These are phyloP conservation scores for Pleuronectes platessa DNA, from an alignment of 2,113 vertebrate species.

Conservation along the genomic window DNA sequence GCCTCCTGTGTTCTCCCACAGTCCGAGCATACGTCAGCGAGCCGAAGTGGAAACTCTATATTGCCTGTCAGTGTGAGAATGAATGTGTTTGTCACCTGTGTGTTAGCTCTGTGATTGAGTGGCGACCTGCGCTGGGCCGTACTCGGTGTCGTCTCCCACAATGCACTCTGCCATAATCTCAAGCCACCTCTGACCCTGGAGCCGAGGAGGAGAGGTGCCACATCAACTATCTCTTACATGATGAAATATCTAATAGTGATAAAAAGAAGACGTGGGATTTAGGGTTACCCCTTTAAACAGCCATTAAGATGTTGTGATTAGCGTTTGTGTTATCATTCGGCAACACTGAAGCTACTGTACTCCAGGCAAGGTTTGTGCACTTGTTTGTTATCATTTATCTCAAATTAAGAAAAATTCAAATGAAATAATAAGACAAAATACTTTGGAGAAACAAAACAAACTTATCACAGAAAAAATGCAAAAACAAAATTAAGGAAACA, in stretches of 20 bases:
- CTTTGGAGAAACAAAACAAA: neutral
- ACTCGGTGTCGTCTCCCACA: slow-evolving; percentile 14
- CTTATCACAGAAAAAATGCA: neutral
- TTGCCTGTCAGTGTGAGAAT: slow-evolving; percentile 17
- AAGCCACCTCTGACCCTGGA: slow-evolving; percentile 2
- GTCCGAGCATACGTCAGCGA: neutral
- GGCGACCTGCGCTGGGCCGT: slow-evolving; percentile 1
- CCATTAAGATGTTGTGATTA: slow-evolving; percentile 2
- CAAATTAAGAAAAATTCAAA: neutral
- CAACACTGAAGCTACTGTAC: neutral
- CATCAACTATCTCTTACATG: neutral
- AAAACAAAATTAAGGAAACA: no score
- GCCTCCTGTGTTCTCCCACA: neutral
- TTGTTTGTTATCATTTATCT: neutral
- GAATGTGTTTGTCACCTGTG: slow-evolving; percentile 10
- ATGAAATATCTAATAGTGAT: neutral
- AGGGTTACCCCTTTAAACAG: neutral
- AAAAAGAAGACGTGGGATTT: neutral
- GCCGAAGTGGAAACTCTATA: slow-evolving; percentile 23
- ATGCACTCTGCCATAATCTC: slow-evolving; percentile 2
- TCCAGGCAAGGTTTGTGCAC: slow-evolving; percentile 1
- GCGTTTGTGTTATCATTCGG: neutral
- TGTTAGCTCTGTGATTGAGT: slow-evolving; percentile 30
- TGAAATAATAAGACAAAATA: neutral
- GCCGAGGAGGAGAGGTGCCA: neutral